Conservation (phyloP, 2,888 invertebrate genomes). For the Imbricaverruca yamaguchii region DNA sequence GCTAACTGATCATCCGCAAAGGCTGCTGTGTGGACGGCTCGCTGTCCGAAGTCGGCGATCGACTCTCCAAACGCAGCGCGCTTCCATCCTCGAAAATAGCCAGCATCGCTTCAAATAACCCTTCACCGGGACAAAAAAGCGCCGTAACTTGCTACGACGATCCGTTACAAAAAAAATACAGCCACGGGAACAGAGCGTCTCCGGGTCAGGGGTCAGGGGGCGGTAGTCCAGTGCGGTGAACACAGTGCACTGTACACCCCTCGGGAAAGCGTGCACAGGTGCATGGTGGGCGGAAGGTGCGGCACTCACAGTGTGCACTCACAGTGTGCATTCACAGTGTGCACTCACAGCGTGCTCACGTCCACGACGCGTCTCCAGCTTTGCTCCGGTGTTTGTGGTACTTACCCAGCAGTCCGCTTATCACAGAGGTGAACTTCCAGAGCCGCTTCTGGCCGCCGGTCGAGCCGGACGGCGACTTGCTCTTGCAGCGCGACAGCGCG, state of each 20-base stretch:
- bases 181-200: no score
- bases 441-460: not conserved
- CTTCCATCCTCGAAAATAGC: no score
- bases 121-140: not conserved
- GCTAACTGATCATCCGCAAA: no score
- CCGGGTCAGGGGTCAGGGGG: no score
- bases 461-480: not conserved
- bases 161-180: no score
- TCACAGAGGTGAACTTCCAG: slow-evolving; percentile 12
- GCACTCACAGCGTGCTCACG: not conserved
- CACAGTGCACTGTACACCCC: not conserved
- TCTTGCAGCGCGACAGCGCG: not conserved
- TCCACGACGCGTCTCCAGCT: not conserved
- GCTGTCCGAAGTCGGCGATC: no score
- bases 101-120: no score
- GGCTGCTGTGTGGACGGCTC: no score
- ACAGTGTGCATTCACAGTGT: not conserved
- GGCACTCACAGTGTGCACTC: not conserved
- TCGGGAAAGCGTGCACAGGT: not conserved
- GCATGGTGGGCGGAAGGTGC: not conserved
- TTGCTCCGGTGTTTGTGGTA: slow-evolving; percentile 1
- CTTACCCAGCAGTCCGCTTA: slow-evolving; percentile 2
- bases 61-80: no score
- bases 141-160: not conserved
- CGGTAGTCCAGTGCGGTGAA: no score